phyloP scores from a whole-genome alignment of 2,888 invertebrate species.

The Pseudococcus jackbeardsleyi region DNA sequence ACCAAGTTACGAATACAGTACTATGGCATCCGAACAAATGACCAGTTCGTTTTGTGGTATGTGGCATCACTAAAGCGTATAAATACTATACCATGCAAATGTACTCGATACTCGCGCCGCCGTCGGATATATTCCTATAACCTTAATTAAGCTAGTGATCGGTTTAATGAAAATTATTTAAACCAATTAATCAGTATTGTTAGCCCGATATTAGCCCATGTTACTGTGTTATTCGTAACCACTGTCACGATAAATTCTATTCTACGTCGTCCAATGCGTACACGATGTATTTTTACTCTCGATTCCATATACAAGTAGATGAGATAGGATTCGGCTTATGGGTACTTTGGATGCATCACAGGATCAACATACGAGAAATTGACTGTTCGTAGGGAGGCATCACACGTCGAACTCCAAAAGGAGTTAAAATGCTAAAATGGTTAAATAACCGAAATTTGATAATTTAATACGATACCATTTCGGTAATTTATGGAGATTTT shows the following conservation, averaged over 20 bases:
- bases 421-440: constrained; percentile 10
- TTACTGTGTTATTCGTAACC: constrained; percentile 35
- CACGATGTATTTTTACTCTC: neutral
- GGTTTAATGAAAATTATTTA: constrained; percentile 41
- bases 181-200: constrained; percentile 47
- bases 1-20: neutral
- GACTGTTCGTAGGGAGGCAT: neutral
- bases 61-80: constrained; percentile 38
- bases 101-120: neutral
- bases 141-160: constrained; percentile 44
- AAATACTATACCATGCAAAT: constrained; percentile 35
- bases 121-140: neutral
- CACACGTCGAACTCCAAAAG: neutral
- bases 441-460: constrained; percentile 10
- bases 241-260: constrained; percentile 37
- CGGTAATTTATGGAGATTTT: constrained; percentile 3
- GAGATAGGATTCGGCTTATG: neutral
- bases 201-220: constrained; percentile 26
- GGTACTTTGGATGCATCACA: neutral
- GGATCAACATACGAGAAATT: neutral
- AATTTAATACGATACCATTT: neutral
- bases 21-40: constrained; percentile 23
- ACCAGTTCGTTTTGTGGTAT: constrained; percentile 38
- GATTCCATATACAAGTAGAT: neutral
- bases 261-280: neutral